Base-by-base conservation (phyloP, 2,797 vertebrate species). In the Danio jaintianensis region DNA sequence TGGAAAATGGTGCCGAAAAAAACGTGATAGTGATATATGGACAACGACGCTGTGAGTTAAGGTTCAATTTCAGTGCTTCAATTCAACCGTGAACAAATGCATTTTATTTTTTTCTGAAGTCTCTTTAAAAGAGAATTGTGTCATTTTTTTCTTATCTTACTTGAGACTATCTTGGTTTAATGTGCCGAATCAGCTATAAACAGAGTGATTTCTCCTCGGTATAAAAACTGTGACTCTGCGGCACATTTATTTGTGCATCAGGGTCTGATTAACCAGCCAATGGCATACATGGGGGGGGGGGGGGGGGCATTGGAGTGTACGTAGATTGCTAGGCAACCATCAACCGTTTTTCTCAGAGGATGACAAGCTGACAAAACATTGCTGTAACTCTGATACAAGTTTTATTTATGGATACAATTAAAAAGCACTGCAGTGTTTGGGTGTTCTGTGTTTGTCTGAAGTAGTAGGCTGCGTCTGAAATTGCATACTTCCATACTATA, bases 61-160 rank as follows among this genome's bases (percentile, higher is more conserved):
- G 11, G 45, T 71, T 79, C 56, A 71, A 42, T 70, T 79, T 61
- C 56, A 43, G 56, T 71, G 55, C 64, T 48, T 11, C 50, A 56
- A 12, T 47, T 55, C 75, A 77, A 18, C 63, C 29, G 15, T 9
- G 68, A 58, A 52, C 42, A 77, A 29, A 58, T 38, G 16, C 63
- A 58, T 68, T 77, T 76, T 15, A 38, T 50, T 75, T 74, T 52
- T 63, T 29, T 29, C 45, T 52, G 11, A 42, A 75, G 63, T 22
- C 47, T 63, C 13, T 75, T 63, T 52, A 43, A 53, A 53, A 5
- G 1, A 36, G 58, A 61, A 63, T 16, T 18, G n/a, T 43, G 11
- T 20, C 2, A 4, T 40, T 56, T 55, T 66, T 40, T 52, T 40
- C 36, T 52, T 40, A 8, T 36, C 48, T 69, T 53, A 69, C 22